Base-by-base conservation (phyloP, 2,888 invertebrate genomes). In the Heliconius sara region DNA sequence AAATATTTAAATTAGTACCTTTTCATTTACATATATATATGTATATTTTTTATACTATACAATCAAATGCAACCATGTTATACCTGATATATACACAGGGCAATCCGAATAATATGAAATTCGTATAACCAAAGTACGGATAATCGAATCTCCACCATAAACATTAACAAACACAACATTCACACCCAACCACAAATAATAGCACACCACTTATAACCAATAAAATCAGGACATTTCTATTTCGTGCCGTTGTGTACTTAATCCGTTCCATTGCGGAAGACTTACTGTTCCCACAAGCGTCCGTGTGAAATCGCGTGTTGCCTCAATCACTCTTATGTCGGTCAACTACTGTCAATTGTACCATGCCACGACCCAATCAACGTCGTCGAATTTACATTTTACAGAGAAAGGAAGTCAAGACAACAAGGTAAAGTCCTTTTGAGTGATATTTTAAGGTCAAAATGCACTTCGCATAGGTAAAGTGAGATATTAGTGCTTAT, bases 301-400 rank as follows among this genome's bases (percentile, higher is more conserved):
- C 85, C 79, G 86, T 83, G 89, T 87, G 87, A 89, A 89, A 88
- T 89, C 88, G 87, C 86, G 85, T 85, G 86, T 84, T 82, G 84
- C 84, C 84, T 85, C 86, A 86, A 88, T 89, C 88, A 88, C 88
- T 90, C 89, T 88, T 88, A 83, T 88, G 83, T 86, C 88, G 84
- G 86, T 82, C 84, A 86, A 88, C 85, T 85, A 85, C 85, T 86
- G 87, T 87, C 87, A 87, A 88, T 88, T 86, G 89, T 81, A 82
- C 83, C 88, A 87, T 88, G 88, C 88, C 89, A 86, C 86, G 82
- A 82, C 83, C 84, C 85, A 87, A 90, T 89, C 89, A 88, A 87
- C 70, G 52, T 79, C 71, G 65, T 65, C 39, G 68, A 74, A 80
- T 83, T 83, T 81, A 81, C 82, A 82, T 82, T 91, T 91, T 89